phyloP scores from a whole-genome alignment of 2,888 invertebrate genomes.

The Drosophila pseudotalamancana region DNA sequence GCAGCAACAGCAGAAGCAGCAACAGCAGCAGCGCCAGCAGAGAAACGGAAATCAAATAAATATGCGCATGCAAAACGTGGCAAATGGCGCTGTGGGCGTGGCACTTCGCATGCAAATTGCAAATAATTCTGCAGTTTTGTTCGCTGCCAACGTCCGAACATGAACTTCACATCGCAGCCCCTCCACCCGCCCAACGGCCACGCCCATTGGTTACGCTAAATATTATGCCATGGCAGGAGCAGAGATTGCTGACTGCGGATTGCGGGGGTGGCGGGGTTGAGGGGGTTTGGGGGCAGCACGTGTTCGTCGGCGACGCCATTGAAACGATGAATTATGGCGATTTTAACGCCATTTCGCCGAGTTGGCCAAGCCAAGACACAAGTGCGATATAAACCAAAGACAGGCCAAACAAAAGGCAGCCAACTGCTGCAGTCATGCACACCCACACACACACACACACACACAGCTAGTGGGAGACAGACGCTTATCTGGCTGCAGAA shows the following conservation, averaged over 20 bases:
- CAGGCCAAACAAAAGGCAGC: slow-evolving; percentile 43
- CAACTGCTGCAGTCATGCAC: slow-evolving; percentile 35
- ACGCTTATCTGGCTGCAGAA: slow-evolving; percentile 41
- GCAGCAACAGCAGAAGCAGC: too few species aligned
- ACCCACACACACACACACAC: neutral
- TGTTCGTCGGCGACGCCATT: slow-evolving; percentile 53
- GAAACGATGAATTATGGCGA: slow-evolving; percentile 77
- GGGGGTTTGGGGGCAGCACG: slow-evolving; percentile 34
- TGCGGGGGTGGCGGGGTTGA: neutral
- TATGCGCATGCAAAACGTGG: slow-evolving; percentile 53
- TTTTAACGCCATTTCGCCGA: slow-evolving; percentile 69
- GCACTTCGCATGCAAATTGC: slow-evolving; percentile 65
- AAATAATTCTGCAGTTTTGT: slow-evolving; percentile 57
- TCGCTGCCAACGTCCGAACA: slow-evolving; percentile 59
- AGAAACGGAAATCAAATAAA: slow-evolving; percentile 59
- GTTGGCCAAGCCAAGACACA: slow-evolving; percentile 39
- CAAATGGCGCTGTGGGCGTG: slow-evolving; percentile 13
- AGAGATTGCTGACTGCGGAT: too few species aligned
- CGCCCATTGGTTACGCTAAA: slow-evolving; percentile 52
- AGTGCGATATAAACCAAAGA: slow-evolving; percentile 44
- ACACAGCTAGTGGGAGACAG: slow-evolving; percentile 24
- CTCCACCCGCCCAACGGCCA: slow-evolving; percentile 35
- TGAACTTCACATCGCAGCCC: slow-evolving; percentile 65
- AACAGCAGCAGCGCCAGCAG: too few species aligned
- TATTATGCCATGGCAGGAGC: slow-evolving; percentile 1